Percentiles rank a stretch among this genome's conserved stretches.
Conservation (phyloP, 1,140 invertebrate species). For the Eciton burchellii region DNA sequence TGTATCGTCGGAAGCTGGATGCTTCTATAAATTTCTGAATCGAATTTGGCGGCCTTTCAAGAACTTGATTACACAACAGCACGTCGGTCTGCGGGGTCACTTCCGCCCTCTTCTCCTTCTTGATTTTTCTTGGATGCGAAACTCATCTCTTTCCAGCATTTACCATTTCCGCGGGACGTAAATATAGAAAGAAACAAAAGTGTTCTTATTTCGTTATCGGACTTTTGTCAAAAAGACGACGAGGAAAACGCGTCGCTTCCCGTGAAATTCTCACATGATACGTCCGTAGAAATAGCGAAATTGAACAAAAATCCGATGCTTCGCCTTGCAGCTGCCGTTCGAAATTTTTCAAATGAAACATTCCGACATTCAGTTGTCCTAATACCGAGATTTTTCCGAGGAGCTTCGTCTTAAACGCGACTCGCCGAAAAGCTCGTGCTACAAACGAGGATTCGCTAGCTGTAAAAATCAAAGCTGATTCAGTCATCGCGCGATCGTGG, state of each 20-base stretch:
- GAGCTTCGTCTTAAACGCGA: too few relatives aligned
- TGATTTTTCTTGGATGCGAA: constrained; percentile 54
- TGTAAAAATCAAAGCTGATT: constrained; percentile 17
- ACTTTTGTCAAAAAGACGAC: constrained; percentile 20
- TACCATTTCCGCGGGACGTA: constrained; percentile 47
- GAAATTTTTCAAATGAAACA: constrained; percentile 12
- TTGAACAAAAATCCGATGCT: constrained; percentile 1
- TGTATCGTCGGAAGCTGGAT: neutral
- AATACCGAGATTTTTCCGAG: too few relatives aligned
- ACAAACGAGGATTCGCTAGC: too few relatives aligned
- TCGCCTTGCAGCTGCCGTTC: neutral
- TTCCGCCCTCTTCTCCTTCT: constrained; percentile 38
- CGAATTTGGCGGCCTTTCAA: constrained; percentile 56
- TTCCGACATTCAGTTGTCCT: neutral
- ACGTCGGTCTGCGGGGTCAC: constrained; percentile 41
- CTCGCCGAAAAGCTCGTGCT: neutral
- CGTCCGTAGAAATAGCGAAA: constrained; percentile 25
- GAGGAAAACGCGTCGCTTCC: neutral
- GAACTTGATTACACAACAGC: constrained; percentile 59
- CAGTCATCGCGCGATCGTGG: neutral
- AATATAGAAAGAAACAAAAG: constrained; percentile 55
- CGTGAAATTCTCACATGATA: constrained; percentile 16
- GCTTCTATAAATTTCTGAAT: constrained; percentile 44
- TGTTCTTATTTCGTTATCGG: constrained; percentile 40
- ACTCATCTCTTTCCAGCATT: constrained; percentile 39